Evolutionary conservation across 2,888 invertebrate species (phyloP), one percentile per base, ranked within the genome.

Genomic region (Myopa tessellatipennis): DNA sequence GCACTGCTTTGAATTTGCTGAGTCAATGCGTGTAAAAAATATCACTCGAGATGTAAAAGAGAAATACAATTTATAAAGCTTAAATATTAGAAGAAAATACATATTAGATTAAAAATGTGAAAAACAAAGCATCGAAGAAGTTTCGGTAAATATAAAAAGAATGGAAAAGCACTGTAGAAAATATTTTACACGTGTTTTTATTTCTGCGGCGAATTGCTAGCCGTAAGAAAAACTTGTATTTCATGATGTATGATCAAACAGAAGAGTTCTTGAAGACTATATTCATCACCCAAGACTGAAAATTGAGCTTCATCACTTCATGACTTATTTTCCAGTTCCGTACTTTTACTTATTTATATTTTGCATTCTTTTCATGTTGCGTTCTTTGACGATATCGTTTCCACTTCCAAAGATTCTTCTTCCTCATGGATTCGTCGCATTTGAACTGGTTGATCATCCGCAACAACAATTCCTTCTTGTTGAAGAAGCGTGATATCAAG

Each of bases 201-300:
- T 52, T 58, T 77, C 71, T 26, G 26, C 26, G 55, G 26, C 67
- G 72, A 10, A 76, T 26, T 26, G 26, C 76, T 50, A n/a, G 6
- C n/a, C 38, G 26, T 16, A 65, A 26, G 12, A 77, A 40, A 73
- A 77, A 45, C 10, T 10, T 45, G 0, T 67, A 78, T 82, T 79
- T 34, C n/a, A 85, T 88, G 88, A 88, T 87, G 88, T 88, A 81
- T 80, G 84, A 84, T 77, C 81, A 80, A 83, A 83, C 89, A 77
- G 89, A 89, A 88, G 87, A 89, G 87, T 87, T 86, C 86, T 87
- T 89, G 89, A 89, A 87, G 89, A 89, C 89, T 88, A 89, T 86
- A 87, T 89, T 89, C 89, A 89, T 86, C 88, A 89, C 88, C 88
- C 89, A 84, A 85, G 81, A 83, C 89, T 88, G 88, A 88, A 79